Base-by-base conservation (phyloP, 1,140 invertebrate genomes). In the Drosophila tristis region DNA sequence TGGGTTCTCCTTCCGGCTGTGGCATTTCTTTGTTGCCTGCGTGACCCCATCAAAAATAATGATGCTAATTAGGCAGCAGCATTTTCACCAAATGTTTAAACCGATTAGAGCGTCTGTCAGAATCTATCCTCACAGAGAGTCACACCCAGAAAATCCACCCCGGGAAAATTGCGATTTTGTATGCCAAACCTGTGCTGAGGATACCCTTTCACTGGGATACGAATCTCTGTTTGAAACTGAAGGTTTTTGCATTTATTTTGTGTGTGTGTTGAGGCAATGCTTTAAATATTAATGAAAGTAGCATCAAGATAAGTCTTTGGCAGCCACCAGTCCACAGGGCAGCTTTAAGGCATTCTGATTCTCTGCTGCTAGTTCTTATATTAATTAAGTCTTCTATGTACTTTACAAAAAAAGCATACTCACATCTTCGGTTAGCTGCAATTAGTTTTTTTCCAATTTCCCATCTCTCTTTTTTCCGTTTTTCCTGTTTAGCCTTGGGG, bases 1-100 rank as follows among this genome's bases (percentile, higher is more conserved):
- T 39, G 3, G 63, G 31, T 25, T 25, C 23, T 63, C 47, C 11
- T 39, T 39, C 44, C 16, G 50, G 25, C 31, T 53, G 29, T 48
- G 39, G 35, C 13, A 9, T 15, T 25, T 44, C 20, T 64, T 49
- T 51, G 50, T 29, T 60, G 63, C 48, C 49, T 74, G 71, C 65
- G 70, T 89, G 82, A 89, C 67, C 66, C 75, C 84, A 89, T 87
- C 82, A 89, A 73, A 68, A 74, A 66, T 89, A 87, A 87, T 87
- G 79, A 70, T 76, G 84, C 84, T 82, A 87, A 87, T 87, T 87
- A 87, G 80, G 71, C 79, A 65, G 75, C 66, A 87, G 70, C 61
- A 49, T 78, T 82, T 76, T 82, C 57, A 47, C 48, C 59, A 62
- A 87, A 73, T 75, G 63, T 68, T 86, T 87, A 65, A 87, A 87